Base-by-base conservation (phyloP, 2,888 invertebrate species). In the Hypomecis atomaria region DNA sequence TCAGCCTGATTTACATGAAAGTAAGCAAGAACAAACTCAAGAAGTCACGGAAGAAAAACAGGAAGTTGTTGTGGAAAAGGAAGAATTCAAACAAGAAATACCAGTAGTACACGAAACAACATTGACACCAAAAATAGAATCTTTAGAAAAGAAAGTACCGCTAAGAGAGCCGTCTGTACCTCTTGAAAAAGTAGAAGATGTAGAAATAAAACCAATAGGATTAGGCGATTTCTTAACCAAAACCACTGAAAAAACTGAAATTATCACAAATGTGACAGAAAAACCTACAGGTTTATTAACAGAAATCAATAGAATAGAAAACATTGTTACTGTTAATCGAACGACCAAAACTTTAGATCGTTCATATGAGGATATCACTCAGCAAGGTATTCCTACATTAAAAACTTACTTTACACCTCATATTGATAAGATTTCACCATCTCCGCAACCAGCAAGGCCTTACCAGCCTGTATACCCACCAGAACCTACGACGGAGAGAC, bases 121-220 rank as follows among this genome's bases (percentile, higher is more conserved):
- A 23, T 59, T 67, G 48, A 65, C 62, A 10, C 68, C 70, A 60
- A 73, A 75, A 61, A 45, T 66, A 34, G 71, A 73, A 47, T 58
- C 70, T 65, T 34, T 71, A 5, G 83, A 86, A 66, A 71, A 67
- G 36, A 85, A 80, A 66, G 71, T 83, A n/a, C 85, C 87, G 6
- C 73, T 87, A 7, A 83, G 87, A 58, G 92, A 92, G 69, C 90
- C 90, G 36, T 89, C 92, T 5, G 82, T 91, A 38, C 91, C 90
- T 11, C 77, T 92, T 23, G 92, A 92, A 36, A 92, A 90, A 76
- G 89, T 90, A 36, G 90, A 91, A 79, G 90, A 89, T 70, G 81
- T 92, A 45, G 92, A 92, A 81, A 92, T 93, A 33, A 93, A 92
- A 66, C 92, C 93, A 0, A 90, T 92, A 52, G 87, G 87, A 13